These are phyloP conservation scores for Ophiodon elongatus DNA, from an alignment of 2,113 vertebrate species.

Conservation along the genomic window DNA sequence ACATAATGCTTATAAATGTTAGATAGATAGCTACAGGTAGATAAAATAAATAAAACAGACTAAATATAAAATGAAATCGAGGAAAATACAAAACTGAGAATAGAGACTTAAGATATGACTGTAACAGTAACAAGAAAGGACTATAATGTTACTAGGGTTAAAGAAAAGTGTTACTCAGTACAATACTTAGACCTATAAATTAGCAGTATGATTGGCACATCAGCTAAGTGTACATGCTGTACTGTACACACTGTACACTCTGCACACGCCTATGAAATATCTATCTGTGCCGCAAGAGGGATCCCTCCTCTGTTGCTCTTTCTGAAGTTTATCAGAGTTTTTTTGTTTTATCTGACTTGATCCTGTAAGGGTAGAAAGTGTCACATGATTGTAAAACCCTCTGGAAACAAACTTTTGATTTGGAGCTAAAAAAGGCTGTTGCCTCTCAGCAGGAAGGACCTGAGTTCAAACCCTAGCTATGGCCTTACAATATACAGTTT, in stretches of 20 bases:
- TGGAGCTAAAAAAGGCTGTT: background rate
- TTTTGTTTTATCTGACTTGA: background rate
- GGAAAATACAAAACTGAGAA: background rate
- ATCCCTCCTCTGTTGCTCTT: background rate
- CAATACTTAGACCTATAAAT: background rate
- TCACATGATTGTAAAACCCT: background rate
- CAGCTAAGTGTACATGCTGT: constrained; percentile 9
- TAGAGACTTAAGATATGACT: background rate
- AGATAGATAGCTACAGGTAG: background rate
- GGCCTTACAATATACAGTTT: background rate
- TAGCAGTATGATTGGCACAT: background rate
- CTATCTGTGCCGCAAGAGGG: background rate
- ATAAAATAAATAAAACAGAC: background rate
- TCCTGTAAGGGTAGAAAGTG: background rate
- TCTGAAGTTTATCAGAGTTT: background rate
- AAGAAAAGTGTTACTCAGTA: background rate
- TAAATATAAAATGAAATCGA: background rate
- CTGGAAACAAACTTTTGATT: background rate
- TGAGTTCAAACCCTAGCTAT: background rate
- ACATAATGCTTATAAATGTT: background rate
- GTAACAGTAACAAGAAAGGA: background rate
- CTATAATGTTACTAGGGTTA: background rate
- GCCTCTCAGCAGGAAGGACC: background rate
- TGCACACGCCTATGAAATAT: background rate
- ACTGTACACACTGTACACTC: constrained; percentile 22